phyloP scores from a whole-genome alignment of 2,888 invertebrate species.

The Stenoptilia bipunctidactyla region DNA sequence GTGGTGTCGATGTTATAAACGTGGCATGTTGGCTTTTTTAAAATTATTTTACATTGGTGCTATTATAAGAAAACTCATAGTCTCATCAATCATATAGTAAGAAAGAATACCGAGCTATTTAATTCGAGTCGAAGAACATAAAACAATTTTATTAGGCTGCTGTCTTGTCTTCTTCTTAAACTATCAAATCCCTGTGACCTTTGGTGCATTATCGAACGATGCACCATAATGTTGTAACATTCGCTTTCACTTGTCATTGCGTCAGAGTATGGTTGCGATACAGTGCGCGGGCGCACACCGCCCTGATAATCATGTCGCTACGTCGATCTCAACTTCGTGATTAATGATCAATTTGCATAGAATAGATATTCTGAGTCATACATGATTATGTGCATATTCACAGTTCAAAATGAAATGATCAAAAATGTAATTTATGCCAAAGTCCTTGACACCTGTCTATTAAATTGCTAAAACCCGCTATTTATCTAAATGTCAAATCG shows the following conservation, averaged over 20 bases:
- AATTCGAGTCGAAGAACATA: no score
- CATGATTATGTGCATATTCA: no score
- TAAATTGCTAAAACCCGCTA: constrained; percentile 27
- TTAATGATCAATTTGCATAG: background rate
- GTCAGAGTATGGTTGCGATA: constrained; percentile 38
- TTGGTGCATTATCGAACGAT: constrained; percentile 49
- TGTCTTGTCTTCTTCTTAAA: no score
- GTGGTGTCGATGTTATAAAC: no score
- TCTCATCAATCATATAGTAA: no score
- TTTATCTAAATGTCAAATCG: constrained; percentile 25
- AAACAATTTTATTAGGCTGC: no score
- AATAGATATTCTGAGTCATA: background rate
- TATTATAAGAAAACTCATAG: no score
- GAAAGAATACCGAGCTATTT: no score
- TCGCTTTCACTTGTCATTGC: constrained; percentile 51
- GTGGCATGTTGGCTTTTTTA: no score
- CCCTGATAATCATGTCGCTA: constrained; percentile 2
- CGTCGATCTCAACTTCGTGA: background rate
- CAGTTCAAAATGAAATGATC: no score
- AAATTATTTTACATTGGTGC: no score
- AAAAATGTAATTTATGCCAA: background rate
- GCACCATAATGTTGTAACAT: constrained; percentile 51
- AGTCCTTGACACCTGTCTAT: constrained; percentile 32
- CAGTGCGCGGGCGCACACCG: constrained; percentile 18
- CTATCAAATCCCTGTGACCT: background rate